Evolutionary conservation across 2,113 vertebrate species (phyloP).

Genomic region (Monopterus albus): DNA sequence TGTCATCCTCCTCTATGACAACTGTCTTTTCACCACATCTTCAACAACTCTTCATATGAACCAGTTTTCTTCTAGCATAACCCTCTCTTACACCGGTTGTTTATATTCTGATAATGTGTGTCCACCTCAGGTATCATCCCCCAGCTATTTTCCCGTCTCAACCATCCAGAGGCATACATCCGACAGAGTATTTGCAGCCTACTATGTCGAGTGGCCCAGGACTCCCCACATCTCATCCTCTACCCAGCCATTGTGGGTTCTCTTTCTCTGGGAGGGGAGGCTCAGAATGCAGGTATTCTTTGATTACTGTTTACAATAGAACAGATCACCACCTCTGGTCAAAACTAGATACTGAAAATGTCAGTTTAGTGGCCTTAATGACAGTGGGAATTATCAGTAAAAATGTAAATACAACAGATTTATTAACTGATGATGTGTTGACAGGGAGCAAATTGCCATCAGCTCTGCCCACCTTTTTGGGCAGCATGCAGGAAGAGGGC

Average conservation of each 20-base stretch:
- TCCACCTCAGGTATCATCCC: conserved; percentile 91
- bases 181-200: conserved; percentile 98
- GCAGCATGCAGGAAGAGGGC: conserved; percentile 92
- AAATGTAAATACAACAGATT: background rate
- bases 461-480: conserved; percentile 92
- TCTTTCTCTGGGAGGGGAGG: conserved; percentile 94
- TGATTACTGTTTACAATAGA: background rate
- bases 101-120: background rate
- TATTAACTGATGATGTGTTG: conserved; percentile 2
- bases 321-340: no score
- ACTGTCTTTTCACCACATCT: no score
- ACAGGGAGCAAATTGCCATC: conserved; percentile 92
- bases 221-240: conserved; percentile 95
- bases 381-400: background rate
- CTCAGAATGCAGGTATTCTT: conserved; percentile 89
- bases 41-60: no score
- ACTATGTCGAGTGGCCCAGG: conserved; percentile 95
- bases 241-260: conserved; percentile 98
- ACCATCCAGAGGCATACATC: conserved; percentile 97
- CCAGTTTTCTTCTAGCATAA: background rate
- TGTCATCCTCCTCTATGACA: no score
- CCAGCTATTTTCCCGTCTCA: conserved; percentile 97
- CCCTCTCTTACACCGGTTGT: no score
- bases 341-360: background rate
- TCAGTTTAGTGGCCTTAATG: no score